Base-by-base conservation (phyloP, 1,140 invertebrate genomes). In the Armadillidium nasatum region DNA sequence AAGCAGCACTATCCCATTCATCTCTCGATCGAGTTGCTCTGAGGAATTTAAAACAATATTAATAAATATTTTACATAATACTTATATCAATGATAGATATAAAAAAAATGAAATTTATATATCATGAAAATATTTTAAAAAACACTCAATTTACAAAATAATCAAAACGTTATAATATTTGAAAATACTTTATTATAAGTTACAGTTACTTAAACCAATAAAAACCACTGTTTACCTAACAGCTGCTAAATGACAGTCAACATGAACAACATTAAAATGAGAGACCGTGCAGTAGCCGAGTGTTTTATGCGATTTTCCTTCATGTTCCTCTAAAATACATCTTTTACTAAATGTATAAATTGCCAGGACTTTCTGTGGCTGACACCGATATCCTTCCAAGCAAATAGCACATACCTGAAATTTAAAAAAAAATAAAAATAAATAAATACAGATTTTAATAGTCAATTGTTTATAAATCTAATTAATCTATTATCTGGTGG, bases 281-380 rank as follows among this genome's bases (percentile, higher is more conserved):
- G 95, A 96, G 4, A 99, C 96, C 0, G 96, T 98, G 10, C 91
- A 93, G 84, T 97, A 98, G 15, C 85, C 85, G 33, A 86, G 83
- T 1, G 87, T 86, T 77, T 88, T 88, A 44, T 87, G 79, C 4
- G 79, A 87, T 84, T 96, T 94, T 54, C 90, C 88, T 84, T 98
- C 96, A 84, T 89, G 93, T 82, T 98, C 95, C 82, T 99, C 96
- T n/a, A 98, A 90, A 83, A 93, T 91, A 82, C 93, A 95, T 11
- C 95, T 90, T 86, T 98, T 98, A 11, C 95, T 98, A 84, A 95
- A 99, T 0, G 96, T 99, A 84, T 99, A 99, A 80, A 99, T 93
- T 44, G 94, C 96, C 0, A 99, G 87, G 21, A 96, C 93, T 88
- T 86, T 85, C 13, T 81, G 82, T 3, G 84, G 83, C 73, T 84